Base-by-base conservation (phyloP, 2,113 vertebrate genomes). In the Forbesichthys agassizii region DNA sequence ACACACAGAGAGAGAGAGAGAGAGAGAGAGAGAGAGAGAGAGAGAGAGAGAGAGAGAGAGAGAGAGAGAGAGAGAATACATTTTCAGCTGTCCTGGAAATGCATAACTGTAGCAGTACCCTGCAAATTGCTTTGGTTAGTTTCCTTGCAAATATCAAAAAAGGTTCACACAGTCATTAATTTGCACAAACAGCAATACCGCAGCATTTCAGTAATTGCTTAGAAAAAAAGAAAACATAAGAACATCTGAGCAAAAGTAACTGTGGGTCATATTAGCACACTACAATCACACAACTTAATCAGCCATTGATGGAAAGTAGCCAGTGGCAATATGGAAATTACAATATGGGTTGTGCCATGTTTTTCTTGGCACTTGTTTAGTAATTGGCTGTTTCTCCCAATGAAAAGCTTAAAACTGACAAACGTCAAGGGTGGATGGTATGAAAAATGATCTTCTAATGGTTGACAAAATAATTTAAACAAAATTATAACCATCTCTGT, bases 241-340 rank as follows among this genome's bases (percentile, higher is more conserved):
- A 73, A 63, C 13, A 42, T 42, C 2, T 27, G 11, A 8, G 18
- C 53, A n/a, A 79, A 68, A 83, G 69, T 80, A 63, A 64, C 48
- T n/a, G n/a, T n/a, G n/a, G n/a, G n/a, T n/a, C n/a, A n/a, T n/a
- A n/a, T n/a, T n/a, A n/a, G n/a, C n/a, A n/a, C n/a, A n/a, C n/a
- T 86, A 87, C 80, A 84, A 89, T 87, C 79, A 87, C 83, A 82
- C 86, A 80, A 81, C 81, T 84, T 84, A 65, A 86, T 87, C 80
- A 82, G 79, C 76, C 78, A 82, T 82, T 84, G 81, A 90, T 92
- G 92, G 92, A 93, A 93, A 92, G 81, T 91, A 90, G 89, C 91
- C 87, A 80, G 87, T 84, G 89, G 92, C 90, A 91, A 84, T 87
- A 89, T 91, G 91, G 90, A 92, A 93, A 91, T 84, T 89, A 91